Base-by-base conservation (phyloP, 1,140 invertebrate species). In the Episyrphus balteatus region DNA sequence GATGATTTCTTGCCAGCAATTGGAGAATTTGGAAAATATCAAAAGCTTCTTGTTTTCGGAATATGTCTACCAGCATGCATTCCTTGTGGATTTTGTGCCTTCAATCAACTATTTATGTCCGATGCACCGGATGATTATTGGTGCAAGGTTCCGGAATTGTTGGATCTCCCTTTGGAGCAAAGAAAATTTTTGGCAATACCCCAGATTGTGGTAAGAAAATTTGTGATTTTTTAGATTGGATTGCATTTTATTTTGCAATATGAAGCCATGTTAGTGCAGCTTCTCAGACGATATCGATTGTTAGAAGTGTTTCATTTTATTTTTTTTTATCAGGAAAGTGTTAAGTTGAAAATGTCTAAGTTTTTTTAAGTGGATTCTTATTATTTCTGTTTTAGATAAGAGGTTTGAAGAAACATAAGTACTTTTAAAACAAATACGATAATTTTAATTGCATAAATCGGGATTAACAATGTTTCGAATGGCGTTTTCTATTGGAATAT, bases 101-200 rank as follows among this genome's bases (percentile, higher is more conserved):
- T 91, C 66, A 91, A 90, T 70, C 90, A 92, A 62, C 75, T 89
- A 2, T 91, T 91, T 64, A 88, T 90, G 83, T 78, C 84, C 0
- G 83, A 88, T 54, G 77, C 78, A 17, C 87, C 87, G 0, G 75
- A 66, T 34, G 65, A 81, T 31, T 83, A 90, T 68, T 88, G 86
- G 85, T 91, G 88, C 57, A 72, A 68, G 41, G 73, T 87, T 5
- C 83, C 86, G 0, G 75, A 81, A 50, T 65, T 88, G 14, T 62
- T 72, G 36, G 69, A 76, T 58, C 57, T 82, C 41, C 72, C 75
- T 33, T 51, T 75, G 31, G 75, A 81, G 40, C 68, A 77, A 49
- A 73, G 81, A 43, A 78, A 75, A 70, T 61, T 66, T 14, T 63
- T 88, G 53, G 75, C 77, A 6, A 85, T 87, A 59, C 84, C 84